phyloP scores from a whole-genome alignment of 2,797 vertebrate species.

The Periparus ater region DNA sequence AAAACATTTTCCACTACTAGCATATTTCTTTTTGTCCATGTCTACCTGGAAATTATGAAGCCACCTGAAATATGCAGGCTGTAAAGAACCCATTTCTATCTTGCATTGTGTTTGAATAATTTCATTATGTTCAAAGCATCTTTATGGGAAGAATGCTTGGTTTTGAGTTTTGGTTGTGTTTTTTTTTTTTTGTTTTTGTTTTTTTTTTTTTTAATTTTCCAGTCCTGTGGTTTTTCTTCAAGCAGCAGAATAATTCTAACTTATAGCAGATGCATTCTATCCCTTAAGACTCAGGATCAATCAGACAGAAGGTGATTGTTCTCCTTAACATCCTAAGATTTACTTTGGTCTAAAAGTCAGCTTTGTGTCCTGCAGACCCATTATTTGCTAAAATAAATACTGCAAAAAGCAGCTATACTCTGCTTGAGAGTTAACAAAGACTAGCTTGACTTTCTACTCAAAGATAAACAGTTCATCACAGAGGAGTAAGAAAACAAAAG shows the following conservation, averaged over 20 bases:
- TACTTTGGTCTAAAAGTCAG: neutral
- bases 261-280: neutral
- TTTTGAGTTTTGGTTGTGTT: neutral
- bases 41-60: neutral
- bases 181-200: fast-evolving
- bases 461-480: neutral
- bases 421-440: neutral
- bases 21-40: neutral
- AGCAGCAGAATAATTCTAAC: neutral
- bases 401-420: neutral
- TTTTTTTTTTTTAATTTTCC: neutral
- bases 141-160: neutral
- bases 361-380: neutral
- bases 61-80: neutral
- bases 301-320: constrained; percentile 43
- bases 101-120: neutral
- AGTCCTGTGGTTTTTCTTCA: neutral
- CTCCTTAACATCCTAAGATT: neutral
- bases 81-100: neutral
- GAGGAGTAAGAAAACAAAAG: neutral
- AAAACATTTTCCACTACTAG: neutral
- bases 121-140: neutral
- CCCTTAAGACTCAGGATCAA: constrained; percentile 15
- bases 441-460: neutral
- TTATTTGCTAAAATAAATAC: neutral